phyloP scores from a whole-genome alignment of 1,140 invertebrate species.

The Rhyzopertha dominica region DNA sequence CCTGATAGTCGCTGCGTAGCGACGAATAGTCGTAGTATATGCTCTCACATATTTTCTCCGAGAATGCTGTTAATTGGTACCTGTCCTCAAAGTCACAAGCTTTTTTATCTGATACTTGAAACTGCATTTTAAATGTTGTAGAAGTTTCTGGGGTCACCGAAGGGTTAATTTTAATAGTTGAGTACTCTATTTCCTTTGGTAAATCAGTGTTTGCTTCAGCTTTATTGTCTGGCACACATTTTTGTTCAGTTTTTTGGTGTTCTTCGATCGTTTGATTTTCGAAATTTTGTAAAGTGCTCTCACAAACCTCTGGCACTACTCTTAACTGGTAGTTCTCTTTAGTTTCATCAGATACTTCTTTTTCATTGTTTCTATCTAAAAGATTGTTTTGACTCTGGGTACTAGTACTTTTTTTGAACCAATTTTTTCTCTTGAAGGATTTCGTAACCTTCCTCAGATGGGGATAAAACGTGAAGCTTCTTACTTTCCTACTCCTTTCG shows the following conservation, averaged over 20 bases:
- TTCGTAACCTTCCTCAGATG: slow-evolving; percentile 18
- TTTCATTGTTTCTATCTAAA: slow-evolving; percentile 2
- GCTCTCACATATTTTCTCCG: slow-evolving; percentile 41
- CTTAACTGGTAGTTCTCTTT: slow-evolving; percentile 40
- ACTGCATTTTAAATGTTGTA: slow-evolving; percentile 27
- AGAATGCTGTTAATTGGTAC: slow-evolving; percentile 33
- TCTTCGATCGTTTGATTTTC: slow-evolving; percentile 9
- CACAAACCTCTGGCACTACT: slow-evolving; percentile 37
- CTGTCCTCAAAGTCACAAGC: slow-evolving; percentile 32
- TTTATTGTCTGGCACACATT: slow-evolving; percentile 15
- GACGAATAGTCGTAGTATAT: slow-evolving; percentile 40
- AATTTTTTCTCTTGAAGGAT: slow-evolving; percentile 19
- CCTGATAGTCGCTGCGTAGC: slow-evolving; percentile 38
- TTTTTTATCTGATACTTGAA: slow-evolving; percentile 32
- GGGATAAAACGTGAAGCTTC: slow-evolving; percentile 24
- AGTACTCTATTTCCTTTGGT: slow-evolving; percentile 43
- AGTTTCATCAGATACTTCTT: slow-evolving; percentile 25
- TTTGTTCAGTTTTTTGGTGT: slow-evolving; percentile 18
- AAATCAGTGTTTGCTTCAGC: slow-evolving; percentile 27
- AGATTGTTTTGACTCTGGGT: slow-evolving; percentile 12
- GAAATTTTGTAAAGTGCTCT: slow-evolving; percentile 17
- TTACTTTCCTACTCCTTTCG: slow-evolving; percentile 34
- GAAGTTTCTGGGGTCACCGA: not conserved
- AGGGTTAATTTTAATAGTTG: slow-evolving; percentile 21
- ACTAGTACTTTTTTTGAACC: slow-evolving; percentile 20